These are phyloP conservation scores for Myxocyprinus asiaticus DNA, from an alignment of 2,113 vertebrate genomes.

Conservation along the genomic window DNA sequence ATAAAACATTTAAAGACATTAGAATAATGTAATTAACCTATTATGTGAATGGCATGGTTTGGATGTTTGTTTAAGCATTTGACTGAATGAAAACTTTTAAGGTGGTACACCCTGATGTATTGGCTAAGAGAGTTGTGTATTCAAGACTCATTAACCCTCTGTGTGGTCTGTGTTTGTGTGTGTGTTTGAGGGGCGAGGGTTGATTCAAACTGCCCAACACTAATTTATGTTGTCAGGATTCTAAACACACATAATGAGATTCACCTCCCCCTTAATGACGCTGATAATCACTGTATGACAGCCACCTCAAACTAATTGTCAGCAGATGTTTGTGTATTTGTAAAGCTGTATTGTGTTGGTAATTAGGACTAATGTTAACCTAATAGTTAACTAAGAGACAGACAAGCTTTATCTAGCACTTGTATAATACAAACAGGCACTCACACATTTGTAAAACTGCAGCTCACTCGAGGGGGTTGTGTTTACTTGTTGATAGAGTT, in stretches of 20 bases:
- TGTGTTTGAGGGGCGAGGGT: slow-evolving; percentile 8
- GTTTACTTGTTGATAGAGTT: not conserved
- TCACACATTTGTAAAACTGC: not conserved
- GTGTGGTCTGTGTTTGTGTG: slow-evolving; percentile 30
- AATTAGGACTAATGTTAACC: slow-evolving; percentile 30
- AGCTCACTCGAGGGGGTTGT: not conserved
- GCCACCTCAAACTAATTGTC: slow-evolving; percentile 18
- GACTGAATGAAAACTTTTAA: not conserved
- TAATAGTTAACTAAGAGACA: slow-evolving; percentile 3
- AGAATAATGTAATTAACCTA: slow-evolving; percentile 18
- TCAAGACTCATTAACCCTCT: slow-evolving; percentile 21
- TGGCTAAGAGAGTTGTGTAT: slow-evolving; percentile 31
- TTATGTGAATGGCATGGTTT: not conserved
- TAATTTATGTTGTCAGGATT: slow-evolving; percentile 36
- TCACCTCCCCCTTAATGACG: slow-evolving; percentile 25
- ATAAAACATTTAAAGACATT: slow-evolving; percentile 8
- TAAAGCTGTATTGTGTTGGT: slow-evolving; percentile 29
- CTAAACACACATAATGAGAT: slow-evolving; percentile 46
- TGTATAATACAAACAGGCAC: slow-evolving; percentile 15
- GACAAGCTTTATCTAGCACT: slow-evolving; percentile 24
- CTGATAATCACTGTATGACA: slow-evolving; percentile 36
- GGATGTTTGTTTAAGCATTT: not conserved
- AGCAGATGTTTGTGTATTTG: slow-evolving; percentile 32
- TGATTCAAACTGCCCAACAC: slow-evolving; percentile 2
- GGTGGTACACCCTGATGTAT: not conserved